Percentiles rank a stretch among this genome's conserved stretches.
These are phyloP conservation scores for Thereva unica DNA, from an alignment of 2,888 invertebrate species.

Conservation along the genomic window DNA sequence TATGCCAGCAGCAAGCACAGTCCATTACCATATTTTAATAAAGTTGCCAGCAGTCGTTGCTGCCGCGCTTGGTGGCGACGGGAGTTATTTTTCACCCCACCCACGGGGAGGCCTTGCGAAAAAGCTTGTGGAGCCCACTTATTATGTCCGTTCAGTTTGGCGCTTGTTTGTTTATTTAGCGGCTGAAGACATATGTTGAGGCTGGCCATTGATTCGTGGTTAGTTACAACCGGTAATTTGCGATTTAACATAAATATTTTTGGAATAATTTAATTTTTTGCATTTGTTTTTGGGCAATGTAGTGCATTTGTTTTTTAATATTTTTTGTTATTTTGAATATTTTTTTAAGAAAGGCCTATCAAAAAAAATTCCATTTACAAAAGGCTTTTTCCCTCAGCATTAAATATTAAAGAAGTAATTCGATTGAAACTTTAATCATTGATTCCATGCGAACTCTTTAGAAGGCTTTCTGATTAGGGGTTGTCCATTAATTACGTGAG, in stretches of 20 bases:
- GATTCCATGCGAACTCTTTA: no score
- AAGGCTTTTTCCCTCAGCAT: no score
- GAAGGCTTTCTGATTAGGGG: no score
- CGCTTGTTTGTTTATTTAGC: slow-evolving; percentile 27
- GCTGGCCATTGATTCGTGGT: slow-evolving; percentile 37
- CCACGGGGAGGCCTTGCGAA: slow-evolving; percentile 3
- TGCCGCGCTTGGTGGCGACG: slow-evolving; percentile 19
- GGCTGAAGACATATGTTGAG: slow-evolving; percentile 37
- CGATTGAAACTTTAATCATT: no score
- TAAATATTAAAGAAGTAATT: no score
- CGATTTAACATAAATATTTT: slow-evolving; percentile 9
- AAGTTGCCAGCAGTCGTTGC: slow-evolving; percentile 29
- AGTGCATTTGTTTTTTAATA: no score
- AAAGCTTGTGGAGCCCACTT: slow-evolving; percentile 20
- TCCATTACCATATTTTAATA: slow-evolving; percentile 34
- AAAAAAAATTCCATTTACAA: no score
- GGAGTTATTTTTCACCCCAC: slow-evolving; percentile 10
- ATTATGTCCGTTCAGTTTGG: slow-evolving; percentile 25
- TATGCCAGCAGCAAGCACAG: slow-evolving; percentile 27
- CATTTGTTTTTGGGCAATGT: no score
- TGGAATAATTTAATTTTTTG: no score
- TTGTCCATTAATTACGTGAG: no score
- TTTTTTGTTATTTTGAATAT: no score
- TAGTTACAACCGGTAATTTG: slow-evolving; percentile 32
- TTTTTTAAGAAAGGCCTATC: no score